Evolutionary conservation across 1,140 invertebrate species (phyloP).

Genomic region (Leptopilina clavipes): DNA sequence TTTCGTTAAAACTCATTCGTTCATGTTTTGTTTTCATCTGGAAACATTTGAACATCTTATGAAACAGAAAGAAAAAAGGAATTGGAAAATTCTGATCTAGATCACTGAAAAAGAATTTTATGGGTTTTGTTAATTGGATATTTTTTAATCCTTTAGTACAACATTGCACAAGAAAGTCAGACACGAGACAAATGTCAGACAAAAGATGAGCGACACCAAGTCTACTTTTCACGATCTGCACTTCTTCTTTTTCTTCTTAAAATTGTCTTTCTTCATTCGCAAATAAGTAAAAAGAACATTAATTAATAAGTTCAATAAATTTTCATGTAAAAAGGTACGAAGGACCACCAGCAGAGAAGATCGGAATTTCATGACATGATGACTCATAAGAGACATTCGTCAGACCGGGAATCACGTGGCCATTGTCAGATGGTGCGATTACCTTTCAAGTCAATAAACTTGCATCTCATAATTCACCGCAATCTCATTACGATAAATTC

Average conservation of each 20-base stretch:
- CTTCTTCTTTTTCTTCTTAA: no score
- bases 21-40: no score
- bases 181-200: not conserved
- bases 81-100: not conserved
- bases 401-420: not conserved
- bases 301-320: not conserved
- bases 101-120: not conserved
- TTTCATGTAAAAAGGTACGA: not conserved
- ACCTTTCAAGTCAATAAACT: constrained; percentile 9
- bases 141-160: not conserved
- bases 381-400: not conserved
- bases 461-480: no score
- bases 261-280: no score
- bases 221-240: not conserved
- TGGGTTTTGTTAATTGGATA: not conserved
- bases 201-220: not conserved
- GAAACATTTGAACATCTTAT: no score
- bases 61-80: not conserved
- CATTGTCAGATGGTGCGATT: constrained; percentile 20
- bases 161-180: not conserved
- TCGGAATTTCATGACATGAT: constrained; percentile 10
- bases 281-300: no score
- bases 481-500: not conserved
- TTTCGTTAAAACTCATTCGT: no score
- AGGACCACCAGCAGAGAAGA: constrained; percentile 6